Evolutionary conservation across 2,888 invertebrate genomes (phyloP).

Genomic region (Antheraea yamamai): DNA sequence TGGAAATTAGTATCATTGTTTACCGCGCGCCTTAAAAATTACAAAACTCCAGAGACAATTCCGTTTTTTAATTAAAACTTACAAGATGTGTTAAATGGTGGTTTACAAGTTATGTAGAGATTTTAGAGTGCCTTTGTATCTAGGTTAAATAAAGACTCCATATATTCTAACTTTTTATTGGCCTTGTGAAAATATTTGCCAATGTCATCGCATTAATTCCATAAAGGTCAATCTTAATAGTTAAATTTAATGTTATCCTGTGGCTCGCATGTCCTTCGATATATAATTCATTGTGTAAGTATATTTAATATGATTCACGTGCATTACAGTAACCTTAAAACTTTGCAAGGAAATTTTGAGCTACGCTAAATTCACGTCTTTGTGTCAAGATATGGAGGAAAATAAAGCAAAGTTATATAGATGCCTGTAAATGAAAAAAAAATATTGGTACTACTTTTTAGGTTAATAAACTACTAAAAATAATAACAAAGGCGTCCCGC

Average conservation of each 20-base stretch:
- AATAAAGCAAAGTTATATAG: background rate
- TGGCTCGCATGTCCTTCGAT: too few species aligned
- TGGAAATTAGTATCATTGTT: conserved; percentile 23
- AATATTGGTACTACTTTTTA: too few species aligned
- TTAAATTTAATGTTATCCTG: too few species aligned
- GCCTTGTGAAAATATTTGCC: background rate
- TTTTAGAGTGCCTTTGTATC: background rate
- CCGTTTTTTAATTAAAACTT: background rate
- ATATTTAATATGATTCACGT: too few species aligned
- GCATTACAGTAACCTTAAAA: too few species aligned
- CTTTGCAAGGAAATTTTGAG: too few species aligned
- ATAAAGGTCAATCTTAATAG: background rate
- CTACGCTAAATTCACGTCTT: too few species aligned
- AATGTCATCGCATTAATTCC: background rate
- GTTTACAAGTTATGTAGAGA: background rate
- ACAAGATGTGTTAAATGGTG: background rate
- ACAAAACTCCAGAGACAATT: conserved; percentile 1
- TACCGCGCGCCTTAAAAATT: conserved; percentile 25
- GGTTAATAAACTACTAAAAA: too few species aligned
- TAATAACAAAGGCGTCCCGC: too few species aligned
- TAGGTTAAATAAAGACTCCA: background rate
- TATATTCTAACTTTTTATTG: background rate
- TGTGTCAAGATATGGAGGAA: background rate
- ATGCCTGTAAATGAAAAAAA: background rate
- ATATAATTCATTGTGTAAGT: too few species aligned